phyloP scores from a whole-genome alignment of 1,140 invertebrate genomes.

The Hypsibius dujardini region DNA sequence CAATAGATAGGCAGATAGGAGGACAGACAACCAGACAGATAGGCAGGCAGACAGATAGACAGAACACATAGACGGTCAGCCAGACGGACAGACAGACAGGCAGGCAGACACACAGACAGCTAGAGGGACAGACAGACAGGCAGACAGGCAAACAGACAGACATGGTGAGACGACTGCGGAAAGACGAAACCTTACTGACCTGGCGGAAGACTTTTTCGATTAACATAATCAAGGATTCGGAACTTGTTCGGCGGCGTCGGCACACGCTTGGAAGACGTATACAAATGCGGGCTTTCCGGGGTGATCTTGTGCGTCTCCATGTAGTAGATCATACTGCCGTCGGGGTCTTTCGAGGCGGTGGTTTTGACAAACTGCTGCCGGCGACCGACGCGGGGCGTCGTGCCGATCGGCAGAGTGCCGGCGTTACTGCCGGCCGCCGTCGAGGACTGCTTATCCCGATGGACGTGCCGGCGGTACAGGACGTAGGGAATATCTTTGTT shows the following conservation, averaged over 20 bases:
- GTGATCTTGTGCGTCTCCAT: slow-evolving; percentile 14
- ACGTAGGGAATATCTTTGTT: slow-evolving; percentile 16
- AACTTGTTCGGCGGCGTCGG: slow-evolving; percentile 15
- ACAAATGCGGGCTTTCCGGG: slow-evolving; percentile 13
- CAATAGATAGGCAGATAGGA: too few species aligned
- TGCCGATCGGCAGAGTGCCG: too few species aligned
- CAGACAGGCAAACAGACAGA: too few species aligned
- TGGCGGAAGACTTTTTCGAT: neutral
- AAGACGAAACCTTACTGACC: too few species aligned
- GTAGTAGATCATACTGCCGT: slow-evolving; percentile 12
- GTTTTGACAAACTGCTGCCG: slow-evolving; percentile 11
- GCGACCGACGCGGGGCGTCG: neutral
- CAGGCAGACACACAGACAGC: too few species aligned
- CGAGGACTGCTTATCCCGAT: slow-evolving; percentile 6
- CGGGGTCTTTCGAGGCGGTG: neutral
- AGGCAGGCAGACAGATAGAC: too few species aligned
- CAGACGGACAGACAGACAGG: too few species aligned
- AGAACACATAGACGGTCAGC: too few species aligned
- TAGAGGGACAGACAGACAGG: too few species aligned
- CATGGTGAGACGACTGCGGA: too few species aligned
- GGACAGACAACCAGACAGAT: too few species aligned
- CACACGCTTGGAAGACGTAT: slow-evolving; percentile 8
- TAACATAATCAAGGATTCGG: slow-evolving; percentile 11
- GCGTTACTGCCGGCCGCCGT: neutral
- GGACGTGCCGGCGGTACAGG: slow-evolving; percentile 7